Percentiles rank a stretch among this genome's conserved stretches.
phyloP scores from a whole-genome alignment of 2,888 invertebrate species.

The Caenorhabditis sp. region DNA sequence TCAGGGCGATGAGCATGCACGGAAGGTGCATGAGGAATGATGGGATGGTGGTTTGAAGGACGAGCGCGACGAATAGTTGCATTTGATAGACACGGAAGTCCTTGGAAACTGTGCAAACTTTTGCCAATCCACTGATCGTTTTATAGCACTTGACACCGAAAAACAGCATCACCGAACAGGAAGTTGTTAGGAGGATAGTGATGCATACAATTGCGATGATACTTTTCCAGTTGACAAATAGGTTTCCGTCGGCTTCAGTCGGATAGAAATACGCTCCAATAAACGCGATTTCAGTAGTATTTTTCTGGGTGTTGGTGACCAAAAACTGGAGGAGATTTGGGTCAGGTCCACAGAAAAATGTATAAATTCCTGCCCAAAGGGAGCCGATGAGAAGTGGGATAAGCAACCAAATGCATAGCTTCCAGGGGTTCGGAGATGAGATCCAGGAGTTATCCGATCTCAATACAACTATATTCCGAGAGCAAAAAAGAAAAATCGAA shows the following conservation, averaged over 20 bases:
- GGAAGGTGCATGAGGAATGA: conserved; percentile 35
- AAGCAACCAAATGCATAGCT: background rate
- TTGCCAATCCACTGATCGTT: background rate
- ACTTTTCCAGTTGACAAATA: background rate
- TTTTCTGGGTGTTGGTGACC: background rate
- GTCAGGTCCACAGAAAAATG: background rate
- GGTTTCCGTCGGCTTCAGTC: background rate
- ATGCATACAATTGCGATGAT: background rate
- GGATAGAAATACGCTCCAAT: background rate
- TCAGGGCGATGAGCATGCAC: conserved; percentile 6
- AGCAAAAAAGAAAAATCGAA: background rate
- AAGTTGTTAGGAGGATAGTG: background rate
- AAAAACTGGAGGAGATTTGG: background rate
- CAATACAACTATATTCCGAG: background rate
- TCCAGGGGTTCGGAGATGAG: background rate
- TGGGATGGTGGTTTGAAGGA: conserved; percentile 36
- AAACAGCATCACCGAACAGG: background rate
- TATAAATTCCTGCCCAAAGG: background rate
- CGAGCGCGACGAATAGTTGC: conserved; percentile 38
- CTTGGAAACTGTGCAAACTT: background rate
- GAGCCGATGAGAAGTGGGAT: background rate
- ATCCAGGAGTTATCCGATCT: background rate
- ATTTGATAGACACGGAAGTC: background rate
- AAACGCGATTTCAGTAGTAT: background rate
- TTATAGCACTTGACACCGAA: background rate